Conservation (phyloP, 2,797 vertebrate species). For the Macroramphosus scolopax region DNA sequence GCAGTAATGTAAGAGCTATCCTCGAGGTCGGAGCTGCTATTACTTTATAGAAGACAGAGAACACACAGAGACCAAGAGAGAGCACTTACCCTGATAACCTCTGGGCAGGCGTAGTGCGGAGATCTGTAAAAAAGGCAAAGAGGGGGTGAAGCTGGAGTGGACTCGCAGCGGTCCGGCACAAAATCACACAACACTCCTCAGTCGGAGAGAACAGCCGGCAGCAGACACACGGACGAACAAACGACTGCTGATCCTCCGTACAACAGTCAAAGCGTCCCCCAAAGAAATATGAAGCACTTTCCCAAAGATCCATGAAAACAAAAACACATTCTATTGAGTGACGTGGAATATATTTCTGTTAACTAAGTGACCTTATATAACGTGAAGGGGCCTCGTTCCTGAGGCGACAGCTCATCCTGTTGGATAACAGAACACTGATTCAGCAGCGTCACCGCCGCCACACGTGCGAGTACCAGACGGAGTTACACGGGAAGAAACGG, state of each 20-base stretch:
- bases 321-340: background rate
- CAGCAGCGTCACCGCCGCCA: background rate
- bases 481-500: no score
- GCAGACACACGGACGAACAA: background rate
- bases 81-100: constrained; percentile 82
- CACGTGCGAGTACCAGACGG: no score
- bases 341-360: background rate
- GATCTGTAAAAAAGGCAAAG: constrained; percentile 69
- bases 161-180: background rate
- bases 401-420: constrained; percentile 4
- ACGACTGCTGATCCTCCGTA: constrained; percentile 8
- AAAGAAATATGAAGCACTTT: background rate
- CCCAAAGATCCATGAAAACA: background rate
- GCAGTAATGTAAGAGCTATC: constrained; percentile 38
- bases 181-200: background rate
- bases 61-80: constrained; percentile 7
- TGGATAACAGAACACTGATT: constrained; percentile 4
- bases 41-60: constrained; percentile 24
- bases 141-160: constrained; percentile 16
- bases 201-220: constrained; percentile 11
- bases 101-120: constrained; percentile 83
- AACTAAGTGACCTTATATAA: constrained; percentile 6
- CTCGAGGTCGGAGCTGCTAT: constrained; percentile 11
- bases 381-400: constrained; percentile 3
- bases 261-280: background rate